Conservation (phyloP, 2,797 vertebrate species). For the Oreochromis mossambicus region DNA sequence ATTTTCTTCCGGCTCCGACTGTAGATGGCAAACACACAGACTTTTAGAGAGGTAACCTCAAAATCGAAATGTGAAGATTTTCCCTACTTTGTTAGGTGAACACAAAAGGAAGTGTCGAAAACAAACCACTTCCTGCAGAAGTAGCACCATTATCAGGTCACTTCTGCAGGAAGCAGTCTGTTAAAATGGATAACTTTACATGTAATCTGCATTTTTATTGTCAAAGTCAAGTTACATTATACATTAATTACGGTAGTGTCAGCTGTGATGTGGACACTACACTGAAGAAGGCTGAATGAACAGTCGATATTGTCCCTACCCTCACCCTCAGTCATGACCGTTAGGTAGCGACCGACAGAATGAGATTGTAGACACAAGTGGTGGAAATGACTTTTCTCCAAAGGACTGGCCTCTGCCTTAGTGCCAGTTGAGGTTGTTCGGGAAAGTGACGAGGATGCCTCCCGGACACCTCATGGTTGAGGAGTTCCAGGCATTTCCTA, state of each 20-base stretch:
- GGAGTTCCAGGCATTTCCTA: not conserved
- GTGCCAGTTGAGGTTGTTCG: not conserved
- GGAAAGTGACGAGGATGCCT: not conserved
- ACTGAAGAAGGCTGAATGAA: too few species aligned
- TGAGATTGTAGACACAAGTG: not conserved
- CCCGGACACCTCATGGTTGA: not conserved
- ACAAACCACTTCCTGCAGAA: not conserved
- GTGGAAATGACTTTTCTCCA: not conserved
- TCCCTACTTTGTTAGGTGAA: not conserved
- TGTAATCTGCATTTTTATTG: not conserved
- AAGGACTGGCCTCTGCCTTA: not conserved
- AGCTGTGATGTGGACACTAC: too few species aligned
- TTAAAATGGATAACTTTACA: not conserved
- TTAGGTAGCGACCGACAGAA: not conserved
- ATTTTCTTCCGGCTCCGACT: slow-evolving; percentile 89
- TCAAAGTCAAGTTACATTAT: too few species aligned
- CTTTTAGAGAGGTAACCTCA: not conserved
- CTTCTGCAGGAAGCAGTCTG: not conserved
- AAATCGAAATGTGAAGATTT: not conserved
- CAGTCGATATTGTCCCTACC: too few species aligned
- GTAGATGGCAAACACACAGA: not conserved
- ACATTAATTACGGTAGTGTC: too few species aligned
- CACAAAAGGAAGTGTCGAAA: not conserved
- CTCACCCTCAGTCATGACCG: too few species aligned
- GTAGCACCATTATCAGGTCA: not conserved